Conservation (phyloP, 2,113 vertebrate genomes). For the Hemibates koningsi region DNA sequence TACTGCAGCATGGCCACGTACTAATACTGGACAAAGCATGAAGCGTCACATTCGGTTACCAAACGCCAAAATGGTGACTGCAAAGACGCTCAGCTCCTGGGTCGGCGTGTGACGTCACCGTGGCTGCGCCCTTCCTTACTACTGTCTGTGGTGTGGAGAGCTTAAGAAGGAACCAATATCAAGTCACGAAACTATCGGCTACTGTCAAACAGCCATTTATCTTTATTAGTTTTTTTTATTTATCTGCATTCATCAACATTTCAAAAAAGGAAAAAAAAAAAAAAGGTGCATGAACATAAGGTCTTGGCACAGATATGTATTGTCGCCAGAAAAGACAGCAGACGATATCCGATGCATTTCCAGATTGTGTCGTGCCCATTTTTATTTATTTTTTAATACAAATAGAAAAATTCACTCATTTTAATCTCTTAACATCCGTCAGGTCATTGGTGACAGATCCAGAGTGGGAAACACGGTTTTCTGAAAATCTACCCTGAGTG, state of each 20-base stretch:
- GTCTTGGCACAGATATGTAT: not conserved
- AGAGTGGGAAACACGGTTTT: not conserved
- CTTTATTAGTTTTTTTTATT: not conserved
- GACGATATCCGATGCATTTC: not conserved
- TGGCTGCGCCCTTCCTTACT: not conserved
- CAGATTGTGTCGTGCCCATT: not conserved
- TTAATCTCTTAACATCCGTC: not conserved
- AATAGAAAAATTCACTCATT: not conserved
- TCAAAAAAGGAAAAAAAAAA: not conserved
- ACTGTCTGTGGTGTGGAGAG: not conserved
- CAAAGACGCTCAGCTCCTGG: accelerated
- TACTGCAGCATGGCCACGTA: accelerated
- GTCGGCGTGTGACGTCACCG: not conserved
- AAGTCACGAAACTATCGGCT: not conserved
- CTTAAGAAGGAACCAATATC: not conserved
- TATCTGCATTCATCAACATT: not conserved
- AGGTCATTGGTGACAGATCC: not conserved
- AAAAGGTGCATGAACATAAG: accelerated
- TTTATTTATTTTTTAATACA: not conserved
- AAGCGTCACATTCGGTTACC: not conserved
- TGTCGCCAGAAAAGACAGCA: too few relatives aligned
- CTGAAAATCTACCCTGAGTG: not conserved
- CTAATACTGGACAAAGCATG: not conserved
- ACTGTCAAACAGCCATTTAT: not conserved
- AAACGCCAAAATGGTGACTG: not conserved